Evolutionary conservation across 2,113 vertebrate genomes (phyloP).

Genomic region (Nothobranchius kuhntae): DNA sequence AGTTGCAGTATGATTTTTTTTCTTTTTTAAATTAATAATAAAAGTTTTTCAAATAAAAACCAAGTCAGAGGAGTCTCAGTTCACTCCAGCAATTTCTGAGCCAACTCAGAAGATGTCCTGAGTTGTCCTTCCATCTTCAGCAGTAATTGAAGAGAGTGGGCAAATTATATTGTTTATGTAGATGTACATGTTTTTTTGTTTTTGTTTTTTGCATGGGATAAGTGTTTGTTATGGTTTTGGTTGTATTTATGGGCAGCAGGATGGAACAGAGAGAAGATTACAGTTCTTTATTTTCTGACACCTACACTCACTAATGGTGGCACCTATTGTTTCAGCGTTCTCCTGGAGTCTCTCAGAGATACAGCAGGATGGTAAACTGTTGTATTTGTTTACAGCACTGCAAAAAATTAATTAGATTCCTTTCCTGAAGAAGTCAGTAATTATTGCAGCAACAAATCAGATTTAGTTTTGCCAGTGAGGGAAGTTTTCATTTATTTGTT

Average conservation of each 20-base stretch:
- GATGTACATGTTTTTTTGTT: background rate
- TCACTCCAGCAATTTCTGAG: background rate
- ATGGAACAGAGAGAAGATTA: conserved; percentile 8
- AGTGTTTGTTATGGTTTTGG: conserved; percentile 4
- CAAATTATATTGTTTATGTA: conserved; percentile 26
- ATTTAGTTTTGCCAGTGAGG: no score
- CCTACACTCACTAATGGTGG: background rate
- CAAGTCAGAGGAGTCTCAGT: conserved; percentile 7
- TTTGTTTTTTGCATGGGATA: background rate
- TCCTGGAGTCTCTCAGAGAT: background rate
- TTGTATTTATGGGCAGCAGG: conserved; percentile 11
- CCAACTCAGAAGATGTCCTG: background rate
- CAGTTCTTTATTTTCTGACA: background rate
- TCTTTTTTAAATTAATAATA: background rate
- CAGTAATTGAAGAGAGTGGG: conserved; percentile 40
- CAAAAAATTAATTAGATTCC: background rate
- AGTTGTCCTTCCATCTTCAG: conserved; percentile 16
- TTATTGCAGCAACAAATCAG: no score
- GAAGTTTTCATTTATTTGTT: no score
- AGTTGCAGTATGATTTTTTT: conserved; percentile 3
- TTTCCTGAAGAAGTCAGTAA: conserved; percentile 1
- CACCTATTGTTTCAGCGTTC: background rate
- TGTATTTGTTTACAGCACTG: background rate
- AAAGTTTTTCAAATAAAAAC: conserved; percentile 9
- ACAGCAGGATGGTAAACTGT: background rate